Base-by-base conservation (phyloP, 2,888 invertebrate species). In the Drosophila yooni region DNA sequence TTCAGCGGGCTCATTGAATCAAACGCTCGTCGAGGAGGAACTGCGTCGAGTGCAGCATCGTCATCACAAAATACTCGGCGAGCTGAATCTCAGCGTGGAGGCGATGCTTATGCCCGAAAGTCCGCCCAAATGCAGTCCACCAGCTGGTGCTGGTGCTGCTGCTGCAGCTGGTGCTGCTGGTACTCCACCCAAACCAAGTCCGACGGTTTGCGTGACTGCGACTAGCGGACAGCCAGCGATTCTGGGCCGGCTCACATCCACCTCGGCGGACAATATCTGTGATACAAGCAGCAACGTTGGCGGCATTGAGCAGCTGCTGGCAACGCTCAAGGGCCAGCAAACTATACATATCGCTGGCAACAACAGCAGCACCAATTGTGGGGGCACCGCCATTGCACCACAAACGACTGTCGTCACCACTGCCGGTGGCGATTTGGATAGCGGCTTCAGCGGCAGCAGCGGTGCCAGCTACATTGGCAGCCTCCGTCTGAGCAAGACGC, bases 71-170 rank as follows among this genome's bases (percentile, higher is more conserved):
- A 96, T 97, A 82, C 94, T 98, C 76, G 97, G 97, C 52, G 97
- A 98, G 93, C 94, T 98, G 70, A 97, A 97, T 94, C 94, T 98
- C 72, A 96, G 97, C 83, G 96, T 97, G 52, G 97, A 98, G 94
- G 97, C 97, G 53, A 97, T 98, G 97, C 93, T 98, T 79, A 98
- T 97, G 97, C 97, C 97, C 25, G 95, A 96, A 89, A 95, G 95
- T 80, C 93, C 93, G 74, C 93, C 93, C 79, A 93, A 92, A 69
- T 92, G 92, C 76, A 94, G 94, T 84, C 94, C 94, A 31, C 93
- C 94, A 18, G 93, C 94, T 70, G 93, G 93, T 53, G 74, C 70
- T 21, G 72, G 80, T 29, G 60, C 74, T 11, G 48, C 29, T 11
- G 43, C 48, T 2, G 48, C 46, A 8, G 29, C 40, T 2, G 34